Conservation (phyloP, 2,888 invertebrate genomes). For the Candidula unifasciata region DNA sequence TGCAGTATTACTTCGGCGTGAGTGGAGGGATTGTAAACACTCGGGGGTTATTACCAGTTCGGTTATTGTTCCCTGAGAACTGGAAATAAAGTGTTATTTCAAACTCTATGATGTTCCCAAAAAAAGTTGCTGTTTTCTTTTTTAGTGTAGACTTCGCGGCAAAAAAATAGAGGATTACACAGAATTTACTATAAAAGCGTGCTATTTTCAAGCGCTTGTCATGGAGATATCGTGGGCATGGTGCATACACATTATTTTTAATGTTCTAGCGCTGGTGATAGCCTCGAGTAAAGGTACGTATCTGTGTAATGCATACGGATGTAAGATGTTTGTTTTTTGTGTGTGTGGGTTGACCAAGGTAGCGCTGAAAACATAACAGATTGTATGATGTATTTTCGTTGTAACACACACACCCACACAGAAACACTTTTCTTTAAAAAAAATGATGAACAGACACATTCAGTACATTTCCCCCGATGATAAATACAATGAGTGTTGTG, state of each 20-base stretch:
- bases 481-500: too few relatives aligned
- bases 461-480: too few relatives aligned
- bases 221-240: constrained; percentile 26
- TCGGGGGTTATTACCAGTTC: constrained; percentile 21
- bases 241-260: neutral
- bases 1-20: constrained; percentile 37
- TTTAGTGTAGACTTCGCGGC: neutral
- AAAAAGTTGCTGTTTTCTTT: neutral
- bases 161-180: constrained; percentile 11
- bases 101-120: neutral
- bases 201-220: neutral
- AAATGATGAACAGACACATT: too few relatives aligned
- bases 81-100: constrained; percentile 13
- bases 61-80: constrained; percentile 31
- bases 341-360: neutral
- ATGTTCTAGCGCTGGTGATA: neutral
- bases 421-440: too few relatives aligned
- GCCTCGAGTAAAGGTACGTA: constrained; percentile 22
- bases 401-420: too few relatives aligned
- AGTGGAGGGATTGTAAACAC: constrained; percentile 36
- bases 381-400: too few relatives aligned
- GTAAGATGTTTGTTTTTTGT: neutral
- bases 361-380: too few relatives aligned
- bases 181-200: neutral
- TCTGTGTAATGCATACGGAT: neutral